Evolutionary conservation across 2,888 invertebrate species (phyloP), one percentile per base, ranked within the genome.

Genomic region (Drosophila prolongata): DNA sequence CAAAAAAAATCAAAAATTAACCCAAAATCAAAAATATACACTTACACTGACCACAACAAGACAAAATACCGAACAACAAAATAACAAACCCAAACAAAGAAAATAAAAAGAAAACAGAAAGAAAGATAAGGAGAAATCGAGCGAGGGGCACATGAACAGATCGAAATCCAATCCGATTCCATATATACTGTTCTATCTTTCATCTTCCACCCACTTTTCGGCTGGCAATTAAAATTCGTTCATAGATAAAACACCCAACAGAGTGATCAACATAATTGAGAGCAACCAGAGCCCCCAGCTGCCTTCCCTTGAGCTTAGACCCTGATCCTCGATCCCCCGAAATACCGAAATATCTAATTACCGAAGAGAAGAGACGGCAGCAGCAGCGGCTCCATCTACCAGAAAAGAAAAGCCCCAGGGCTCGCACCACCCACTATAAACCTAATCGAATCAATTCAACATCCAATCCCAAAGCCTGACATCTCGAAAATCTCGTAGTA

Each of bases 1-100:
- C 80, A 70, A 61, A 61, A 79, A 55, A 65, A 69, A 47, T 40
- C 27, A 65, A 67, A 61, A 64, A 55, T 46, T 74, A 50, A 50
- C 46, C 50, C 59, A 65, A 73, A 80, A 71, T 62, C 61, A 60
- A 53, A 53, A 57, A 80, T 79, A 75, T 77, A 77, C 77, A 69
- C 70, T 64, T 76, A 65, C 67, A 77, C 75, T 64, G 57, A 60
- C 58, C 67, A 55, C 52, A 64, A 44, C 66, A 68, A 34, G 24
- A 47, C 59, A 44, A 52, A 44, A 49, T 42, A 52, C 46, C 66
- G 50, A 43, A 19, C 27, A 50, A 16, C 11, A 14, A 47, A 38
- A 10, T 34, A 44, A 24, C 34, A 53, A 42, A 27, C 10, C 43
- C 11, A 46, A 30, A 40, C 16, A 34, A 54, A 49, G 14, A 30